These are phyloP conservation scores for Chorisops tibialis DNA, from an alignment of 2,888 invertebrate genomes.

Conservation along the genomic window DNA sequence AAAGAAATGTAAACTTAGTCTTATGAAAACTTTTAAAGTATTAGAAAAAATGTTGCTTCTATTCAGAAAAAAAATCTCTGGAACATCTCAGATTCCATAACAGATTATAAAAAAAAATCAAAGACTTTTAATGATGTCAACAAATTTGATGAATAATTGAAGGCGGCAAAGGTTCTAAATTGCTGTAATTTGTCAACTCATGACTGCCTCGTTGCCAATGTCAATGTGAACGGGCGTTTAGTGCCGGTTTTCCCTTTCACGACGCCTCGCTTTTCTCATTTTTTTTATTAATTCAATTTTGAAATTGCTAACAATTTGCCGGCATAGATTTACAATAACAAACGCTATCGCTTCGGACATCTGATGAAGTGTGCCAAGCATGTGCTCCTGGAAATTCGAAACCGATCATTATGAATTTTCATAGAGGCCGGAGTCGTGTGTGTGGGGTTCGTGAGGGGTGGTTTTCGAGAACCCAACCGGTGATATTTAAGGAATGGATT, in stretches of 20 bases:
- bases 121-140: background rate
- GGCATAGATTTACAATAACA: conserved; percentile 1
- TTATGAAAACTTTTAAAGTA: no score
- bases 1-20: no score
- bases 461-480: no score
- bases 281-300: conserved; percentile 23
- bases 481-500: no score
- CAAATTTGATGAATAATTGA: conserved; percentile 10
- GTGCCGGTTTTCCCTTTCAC: conserved; percentile 9
- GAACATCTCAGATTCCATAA: no score
- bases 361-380: conserved; percentile 22
- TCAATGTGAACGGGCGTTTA: conserved; percentile 14
- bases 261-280: background rate
- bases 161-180: conserved; percentile 21
- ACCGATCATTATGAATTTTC: conserved; percentile 1
- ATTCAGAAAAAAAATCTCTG: no score
- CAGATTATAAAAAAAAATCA: no score
- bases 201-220: conserved; percentile 24
- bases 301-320: conserved; percentile 14
- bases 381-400: conserved; percentile 21
- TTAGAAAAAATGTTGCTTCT: no score
- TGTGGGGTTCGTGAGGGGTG: no score
- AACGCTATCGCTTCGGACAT: conserved; percentile 7
- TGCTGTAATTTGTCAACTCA: conserved; percentile 26
- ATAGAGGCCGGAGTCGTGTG: no score